phyloP scores from a whole-genome alignment of 1,140 invertebrate genomes.

The Sycophila sp. region DNA sequence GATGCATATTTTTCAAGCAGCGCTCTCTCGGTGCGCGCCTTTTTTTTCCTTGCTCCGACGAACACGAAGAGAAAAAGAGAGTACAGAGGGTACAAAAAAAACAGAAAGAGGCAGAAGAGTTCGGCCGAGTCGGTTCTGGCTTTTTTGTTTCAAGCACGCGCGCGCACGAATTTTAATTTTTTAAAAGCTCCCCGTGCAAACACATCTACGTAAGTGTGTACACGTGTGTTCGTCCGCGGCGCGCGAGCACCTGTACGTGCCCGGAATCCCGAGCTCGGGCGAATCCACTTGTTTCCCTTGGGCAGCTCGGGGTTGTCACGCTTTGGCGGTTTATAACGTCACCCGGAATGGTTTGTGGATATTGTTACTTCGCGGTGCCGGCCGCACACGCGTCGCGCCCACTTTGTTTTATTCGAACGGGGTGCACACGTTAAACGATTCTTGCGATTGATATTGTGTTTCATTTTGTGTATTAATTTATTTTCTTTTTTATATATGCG shows the following conservation, averaged over 20 bases:
- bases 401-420: no score
- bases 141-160: neutral
- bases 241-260: no score
- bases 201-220: no score
- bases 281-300: neutral
- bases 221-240: no score
- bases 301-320: neutral
- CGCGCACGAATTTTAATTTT: conserved; percentile 17
- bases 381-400: no score
- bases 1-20: neutral
- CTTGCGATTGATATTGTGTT: no score
- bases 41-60: neutral
- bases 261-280: no score
- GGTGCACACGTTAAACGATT: no score
- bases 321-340: conserved; percentile 2
- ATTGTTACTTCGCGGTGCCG: no score
- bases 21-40: neutral
- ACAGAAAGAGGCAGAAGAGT: neutral
- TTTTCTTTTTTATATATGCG: no score
- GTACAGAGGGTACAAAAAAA: neutral
- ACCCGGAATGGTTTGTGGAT: no score
- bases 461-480: no score
- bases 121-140: neutral
- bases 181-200: conserved; percentile 11
- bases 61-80: neutral